Evolutionary conservation across 1,140 invertebrate genomes (phyloP).

Genomic region (Psilanteris sp.): DNA sequence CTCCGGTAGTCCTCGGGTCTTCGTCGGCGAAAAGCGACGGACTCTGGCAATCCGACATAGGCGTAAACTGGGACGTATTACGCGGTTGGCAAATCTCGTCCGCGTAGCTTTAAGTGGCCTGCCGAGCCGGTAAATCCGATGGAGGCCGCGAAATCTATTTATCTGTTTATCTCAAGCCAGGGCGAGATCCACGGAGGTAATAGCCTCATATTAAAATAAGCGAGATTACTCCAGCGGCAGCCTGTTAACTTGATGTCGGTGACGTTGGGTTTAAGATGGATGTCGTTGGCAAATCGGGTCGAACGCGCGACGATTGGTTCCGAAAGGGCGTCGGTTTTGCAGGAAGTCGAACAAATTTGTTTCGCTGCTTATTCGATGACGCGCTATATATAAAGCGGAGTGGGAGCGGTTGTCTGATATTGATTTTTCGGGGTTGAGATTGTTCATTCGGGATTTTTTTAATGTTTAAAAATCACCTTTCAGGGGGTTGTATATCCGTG

Average conservation of each 20-base stretch:
- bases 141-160: conserved; percentile 76
- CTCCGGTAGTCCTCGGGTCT: conserved; percentile 72
- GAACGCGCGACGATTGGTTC: conserved; percentile 45
- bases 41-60: conserved; percentile 69
- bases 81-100: conserved; percentile 62
- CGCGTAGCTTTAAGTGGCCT: conserved; percentile 68
- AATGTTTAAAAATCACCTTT: no score
- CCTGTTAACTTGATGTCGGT: conserved; percentile 60
- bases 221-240: conserved; percentile 57
- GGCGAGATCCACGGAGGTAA: conserved; percentile 66
- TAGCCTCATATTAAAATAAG: conserved; percentile 78
- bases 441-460: no score
- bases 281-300: conserved; percentile 34
- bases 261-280: conserved; percentile 41
- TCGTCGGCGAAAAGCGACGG: conserved; percentile 68
- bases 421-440: no score
- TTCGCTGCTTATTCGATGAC: conserved; percentile 15
- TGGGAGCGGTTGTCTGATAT: no score
- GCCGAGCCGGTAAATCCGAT: conserved; percentile 74
- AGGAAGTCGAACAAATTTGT: conserved; percentile 39
- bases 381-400: no score
- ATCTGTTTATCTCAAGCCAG: conserved; percentile 73
- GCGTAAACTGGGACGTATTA: conserved; percentile 64
- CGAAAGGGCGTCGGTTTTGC: conserved; percentile 36
- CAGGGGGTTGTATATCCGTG: no score